These are phyloP conservation scores for Centropus bengalensis DNA, from an alignment of 2,113 vertebrate genomes.

Conservation along the genomic window DNA sequence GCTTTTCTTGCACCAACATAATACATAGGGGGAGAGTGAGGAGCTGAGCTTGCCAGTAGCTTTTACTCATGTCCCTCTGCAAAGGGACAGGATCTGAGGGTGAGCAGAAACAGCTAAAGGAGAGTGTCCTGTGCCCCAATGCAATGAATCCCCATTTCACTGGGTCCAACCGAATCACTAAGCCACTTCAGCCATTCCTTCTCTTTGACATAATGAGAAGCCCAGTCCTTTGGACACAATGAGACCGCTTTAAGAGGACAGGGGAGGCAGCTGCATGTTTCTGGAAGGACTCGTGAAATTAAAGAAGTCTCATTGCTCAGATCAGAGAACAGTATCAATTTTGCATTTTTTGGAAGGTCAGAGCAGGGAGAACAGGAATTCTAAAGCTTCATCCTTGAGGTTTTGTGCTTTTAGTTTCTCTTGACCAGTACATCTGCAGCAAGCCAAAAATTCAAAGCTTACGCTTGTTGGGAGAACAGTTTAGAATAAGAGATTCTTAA, in stretches of 20 bases:
- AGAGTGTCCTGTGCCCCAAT: rapidly evolving
- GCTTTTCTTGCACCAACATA: background rate
- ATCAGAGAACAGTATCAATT: background rate
- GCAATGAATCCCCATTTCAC: rapidly evolving
- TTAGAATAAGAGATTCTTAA: constrained; percentile 50
- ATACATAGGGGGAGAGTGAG: rapidly evolving
- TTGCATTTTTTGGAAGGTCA: constrained; percentile 2
- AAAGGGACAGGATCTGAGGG: background rate
- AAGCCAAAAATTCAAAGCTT: background rate
- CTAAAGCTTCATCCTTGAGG: background rate
- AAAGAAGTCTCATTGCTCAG: background rate
- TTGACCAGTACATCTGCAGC: background rate
- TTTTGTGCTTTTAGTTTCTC: background rate
- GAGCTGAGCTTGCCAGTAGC: background rate
- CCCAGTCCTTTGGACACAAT: background rate
- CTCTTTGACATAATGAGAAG: rapidly evolving
- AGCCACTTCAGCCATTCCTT: background rate
- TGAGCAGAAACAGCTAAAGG: background rate
- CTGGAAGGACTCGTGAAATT: background rate
- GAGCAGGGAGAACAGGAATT: background rate
- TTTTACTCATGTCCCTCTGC: background rate
- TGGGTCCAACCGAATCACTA: no score
- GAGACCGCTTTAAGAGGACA: background rate
- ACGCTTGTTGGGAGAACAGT: constrained; percentile 23
- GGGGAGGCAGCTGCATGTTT: background rate